Conservation (phyloP, 2,888 invertebrate genomes). For the Allacma fusca region DNA sequence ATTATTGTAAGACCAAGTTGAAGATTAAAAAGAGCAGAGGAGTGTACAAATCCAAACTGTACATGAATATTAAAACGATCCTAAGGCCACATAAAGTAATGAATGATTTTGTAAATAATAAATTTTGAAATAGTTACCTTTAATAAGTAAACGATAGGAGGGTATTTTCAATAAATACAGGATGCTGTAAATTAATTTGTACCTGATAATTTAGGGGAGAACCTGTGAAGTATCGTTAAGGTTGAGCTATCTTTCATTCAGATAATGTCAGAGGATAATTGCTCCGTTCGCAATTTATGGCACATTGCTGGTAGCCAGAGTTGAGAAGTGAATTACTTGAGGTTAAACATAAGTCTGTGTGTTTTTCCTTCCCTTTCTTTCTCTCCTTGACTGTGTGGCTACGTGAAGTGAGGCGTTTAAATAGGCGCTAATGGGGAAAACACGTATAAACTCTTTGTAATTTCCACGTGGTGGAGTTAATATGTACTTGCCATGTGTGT, state of each 20-base stretch:
- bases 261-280: not conserved
- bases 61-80: too few species aligned
- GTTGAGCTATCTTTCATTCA: too few species aligned
- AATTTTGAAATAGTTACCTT: too few species aligned
- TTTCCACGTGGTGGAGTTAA: conserved; percentile 17
- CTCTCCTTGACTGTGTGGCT: not conserved
- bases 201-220: not conserved
- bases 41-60: too few species aligned
- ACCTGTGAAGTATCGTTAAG: not conserved
- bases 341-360: not conserved
- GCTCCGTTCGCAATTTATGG: not conserved
- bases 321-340: not conserved
- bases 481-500: conserved; percentile 27
- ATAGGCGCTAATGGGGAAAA: conserved; percentile 26
- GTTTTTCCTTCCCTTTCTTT: not conserved
- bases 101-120: too few species aligned
- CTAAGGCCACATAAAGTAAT: too few species aligned
- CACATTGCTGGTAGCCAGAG: not conserved
- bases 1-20: too few species aligned
- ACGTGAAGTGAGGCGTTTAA: conserved; percentile 10
- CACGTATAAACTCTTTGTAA: conserved; percentile 15
- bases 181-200: not conserved
- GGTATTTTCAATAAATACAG: not conserved
- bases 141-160: too few species aligned
- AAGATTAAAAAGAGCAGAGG: too few species aligned